A percentile compares a stretch with the other conserved stretches of the same genome.
Evolutionary conservation across 2,888 invertebrate species (phyloP).

Genomic region (Brachycybe producta): DNA sequence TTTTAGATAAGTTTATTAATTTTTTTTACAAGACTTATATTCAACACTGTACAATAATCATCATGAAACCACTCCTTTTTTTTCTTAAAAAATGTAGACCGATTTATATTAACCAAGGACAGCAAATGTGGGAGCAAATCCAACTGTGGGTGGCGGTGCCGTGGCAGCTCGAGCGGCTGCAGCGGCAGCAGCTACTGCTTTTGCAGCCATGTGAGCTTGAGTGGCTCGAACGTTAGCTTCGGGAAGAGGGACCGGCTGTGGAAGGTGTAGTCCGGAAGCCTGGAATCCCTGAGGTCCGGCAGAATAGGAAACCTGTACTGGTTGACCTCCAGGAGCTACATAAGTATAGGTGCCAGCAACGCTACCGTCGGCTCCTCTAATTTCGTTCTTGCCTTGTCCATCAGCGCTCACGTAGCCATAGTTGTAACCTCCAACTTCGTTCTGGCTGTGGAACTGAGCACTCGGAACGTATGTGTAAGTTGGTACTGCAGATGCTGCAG

Average conservation of each 20-base stretch:
- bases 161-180: slow-evolving; percentile 61
- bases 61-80: too few relatives aligned
- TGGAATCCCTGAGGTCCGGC: slow-evolving; percentile 11
- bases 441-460: slow-evolving; percentile 13
- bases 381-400: slow-evolving; percentile 15
- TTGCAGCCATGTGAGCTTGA: slow-evolving; percentile 40
- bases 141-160: not conserved
- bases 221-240: slow-evolving; percentile 13
- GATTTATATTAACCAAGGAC: not conserved
- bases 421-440: slow-evolving; percentile 15
- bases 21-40: too few relatives aligned
- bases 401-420: slow-evolving; percentile 15
- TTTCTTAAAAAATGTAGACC: too few relatives aligned
- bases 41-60: too few relatives aligned
- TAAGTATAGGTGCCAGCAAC: slow-evolving; percentile 12
- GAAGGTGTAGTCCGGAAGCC: slow-evolving; percentile 9
- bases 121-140: not conserved
- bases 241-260: slow-evolving; percentile 11
- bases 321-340: slow-evolving; percentile 7
- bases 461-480: slow-evolving; percentile 10
- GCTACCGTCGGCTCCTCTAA: slow-evolving; percentile 13
- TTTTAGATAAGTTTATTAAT: too few relatives aligned
- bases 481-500: slow-evolving; percentile 1
- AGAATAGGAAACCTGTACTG: slow-evolving; percentile 7
- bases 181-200: slow-evolving; percentile 51